A percentile compares a stretch with the other conserved stretches of the same genome.
Evolutionary conservation across 2,888 invertebrate genomes (phyloP).

Genomic region (Strigamia maritima): DNA sequence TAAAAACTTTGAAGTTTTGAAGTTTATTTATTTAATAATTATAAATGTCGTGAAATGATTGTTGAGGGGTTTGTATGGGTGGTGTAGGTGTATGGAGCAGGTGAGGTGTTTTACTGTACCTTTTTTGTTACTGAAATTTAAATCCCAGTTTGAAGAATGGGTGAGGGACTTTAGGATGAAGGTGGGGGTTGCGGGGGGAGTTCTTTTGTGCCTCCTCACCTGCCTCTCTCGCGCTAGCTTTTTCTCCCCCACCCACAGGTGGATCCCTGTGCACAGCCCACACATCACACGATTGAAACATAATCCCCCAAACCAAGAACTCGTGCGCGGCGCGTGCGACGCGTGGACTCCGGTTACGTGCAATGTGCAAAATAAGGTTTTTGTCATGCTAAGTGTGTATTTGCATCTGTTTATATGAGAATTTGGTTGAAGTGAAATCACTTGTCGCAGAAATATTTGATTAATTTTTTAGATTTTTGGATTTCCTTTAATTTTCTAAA

Average conservation of each 20-base stretch:
- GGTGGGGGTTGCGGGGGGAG: not conserved
- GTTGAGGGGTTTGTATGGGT: not conserved
- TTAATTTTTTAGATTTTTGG: too few relatives aligned
- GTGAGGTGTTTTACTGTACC: slow-evolving; percentile 1
- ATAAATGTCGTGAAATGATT: not conserved
- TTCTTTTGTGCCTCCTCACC: slow-evolving; percentile 8
- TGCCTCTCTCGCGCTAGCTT: not conserved
- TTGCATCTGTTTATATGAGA: not conserved
- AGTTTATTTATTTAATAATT: not conserved
- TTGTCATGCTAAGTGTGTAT: not conserved
- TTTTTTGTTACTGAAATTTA: slow-evolving; percentile 20
- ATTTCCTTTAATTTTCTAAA: too few relatives aligned
- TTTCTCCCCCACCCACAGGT: slow-evolving; percentile 21
- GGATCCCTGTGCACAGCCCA: not conserved
- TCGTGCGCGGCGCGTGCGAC: slow-evolving; percentile 13
- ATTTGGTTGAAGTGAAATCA: too few relatives aligned
- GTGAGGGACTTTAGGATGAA: not conserved
- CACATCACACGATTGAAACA: slow-evolving; percentile 23
- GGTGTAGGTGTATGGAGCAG: slow-evolving; percentile 6
- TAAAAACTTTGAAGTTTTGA: not conserved
- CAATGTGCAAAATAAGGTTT: not conserved
- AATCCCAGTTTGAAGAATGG: slow-evolving; percentile 19
- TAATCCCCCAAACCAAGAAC: slow-evolving; percentile 17
- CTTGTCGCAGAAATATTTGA: too few relatives aligned
- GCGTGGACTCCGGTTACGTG: not conserved